These are phyloP conservation scores for Crotalus tigris DNA, from an alignment of 2,113 vertebrate species.

Conservation along the genomic window DNA sequence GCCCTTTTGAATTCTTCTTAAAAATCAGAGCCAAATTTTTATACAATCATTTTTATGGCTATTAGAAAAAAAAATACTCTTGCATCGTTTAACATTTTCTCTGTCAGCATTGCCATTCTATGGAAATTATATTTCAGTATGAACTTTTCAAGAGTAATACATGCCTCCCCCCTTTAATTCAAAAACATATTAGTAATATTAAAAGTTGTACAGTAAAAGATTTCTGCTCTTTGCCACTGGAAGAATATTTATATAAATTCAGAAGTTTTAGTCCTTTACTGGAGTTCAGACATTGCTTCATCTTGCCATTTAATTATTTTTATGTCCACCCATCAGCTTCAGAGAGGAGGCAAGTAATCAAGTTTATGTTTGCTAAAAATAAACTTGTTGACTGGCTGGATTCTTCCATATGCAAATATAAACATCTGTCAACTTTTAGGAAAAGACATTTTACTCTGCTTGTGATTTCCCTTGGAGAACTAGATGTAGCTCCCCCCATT, in stretches of 20 bases:
- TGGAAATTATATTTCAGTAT: background rate
- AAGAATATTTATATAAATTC: background rate
- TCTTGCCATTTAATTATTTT: constrained; percentile 23
- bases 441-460: constrained; percentile 17
- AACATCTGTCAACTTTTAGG: constrained; percentile 25
- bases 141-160: background rate
- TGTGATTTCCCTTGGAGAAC: background rate
- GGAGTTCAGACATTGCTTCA: background rate
- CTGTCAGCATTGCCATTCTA: background rate
- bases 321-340: constrained; percentile 5
- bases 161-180: background rate
- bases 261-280: background rate
- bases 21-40: background rate
- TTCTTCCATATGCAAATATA: constrained; percentile 31
- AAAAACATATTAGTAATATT: background rate
- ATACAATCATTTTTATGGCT: background rate
- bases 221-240: background rate
- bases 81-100: background rate
- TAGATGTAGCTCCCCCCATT: background rate
- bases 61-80: background rate
- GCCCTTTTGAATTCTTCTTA: background rate
- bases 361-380: constrained; percentile 32
- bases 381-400: constrained; percentile 19
- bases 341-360: constrained; percentile 22
- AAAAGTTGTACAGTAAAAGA: background rate